Evolutionary conservation across 1,140 invertebrate genomes (phyloP), one percentile per base, ranked within the genome.

Genomic region (Formica selysi): DNA sequence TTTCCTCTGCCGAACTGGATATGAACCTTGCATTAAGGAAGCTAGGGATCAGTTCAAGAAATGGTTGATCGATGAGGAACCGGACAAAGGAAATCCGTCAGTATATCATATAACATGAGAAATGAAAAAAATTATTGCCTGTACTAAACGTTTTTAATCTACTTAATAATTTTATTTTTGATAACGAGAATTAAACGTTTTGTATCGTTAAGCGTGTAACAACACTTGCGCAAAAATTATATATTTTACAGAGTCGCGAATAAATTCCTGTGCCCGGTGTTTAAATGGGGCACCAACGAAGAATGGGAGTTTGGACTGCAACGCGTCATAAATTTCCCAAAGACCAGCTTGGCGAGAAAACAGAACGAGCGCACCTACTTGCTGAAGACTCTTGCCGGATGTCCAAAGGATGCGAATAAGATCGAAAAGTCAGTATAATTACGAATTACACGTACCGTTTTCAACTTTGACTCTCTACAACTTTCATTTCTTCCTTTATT

Each of bases 271-370:
- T 98, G 97, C 79, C 97, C 97, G 6, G 97, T 98, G 2, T 97
- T 98, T 90, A 96, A 97, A 93, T 97, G 97, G 96, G 97, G 97
- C 0, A 96, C 97, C 0, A 95, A 96, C 81, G 96, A 97, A 44
- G 97, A 98, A 93, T 98, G 97, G 97, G 96, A 97, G 86, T 98
- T 98, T 91, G 97, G 97, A 78, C 94, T 98, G 0, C 95, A 97
- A 80, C 95, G 97, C 19, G 96, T 98, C 0, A 96, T 97, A 36
- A 96, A 97, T 87, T 98, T 98, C 93, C 97, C 97, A 0, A 92
- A 95, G 5, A 95, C 95, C 2, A 92, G 87, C 10, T 73, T 81
- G 4, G 92, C 92, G 41, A 94, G 97, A 65, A 97, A 96, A 80
- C 96, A 96, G 87, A 97, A 96, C 87, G 97, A 98, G 93, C 94